Base-by-base conservation (phyloP, 2,888 invertebrate genomes). In the Cantharis rufa region DNA sequence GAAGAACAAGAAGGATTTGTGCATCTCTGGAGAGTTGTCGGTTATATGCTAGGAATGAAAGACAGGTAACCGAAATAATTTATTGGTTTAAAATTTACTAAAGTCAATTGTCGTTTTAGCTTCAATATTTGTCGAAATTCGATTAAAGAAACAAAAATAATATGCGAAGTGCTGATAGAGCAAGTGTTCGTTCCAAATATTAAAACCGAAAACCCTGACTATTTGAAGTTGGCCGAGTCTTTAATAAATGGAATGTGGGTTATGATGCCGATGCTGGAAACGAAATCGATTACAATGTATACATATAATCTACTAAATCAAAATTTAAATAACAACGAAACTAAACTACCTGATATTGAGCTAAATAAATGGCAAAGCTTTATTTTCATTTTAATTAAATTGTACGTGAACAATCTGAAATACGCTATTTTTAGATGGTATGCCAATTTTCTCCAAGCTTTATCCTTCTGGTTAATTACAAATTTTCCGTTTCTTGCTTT, bases 1-100 rank as follows among this genome's bases (percentile, higher is more conserved):
- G 92, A 91, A 64, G 94, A 95, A 79, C 89, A 95, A 83, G 93
- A 94, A 71, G 94, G 92, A 1, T 94, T 95, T 78, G 89, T 94
- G 7, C 96, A 97, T 86, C 91, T 95, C 84, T 97, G 97, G 97
- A 91, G 93, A 78, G 93, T 94, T 0, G 89, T 97, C 68, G 96
- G 96, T 0, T 90, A 93, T 84, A 88, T 95, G 85, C 89, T 97
- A 80, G 98, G 98, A 2, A 92, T 97, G 77, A 92, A 95, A 81
- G 96, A 97, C 82, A 92, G 90, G 93, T 94, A 82, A 48, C 48
- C 5, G 2, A 48, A 48, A n/a, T 48, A n/a, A 48, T 48, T n/a
- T n/a, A n/a, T n/a, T 4, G 0, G 48, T 48, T 48, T 48, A n/a
- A 48, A n/a, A 48, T 48, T n/a, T n/a, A 13, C n/a, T 48, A n/a